These are phyloP conservation scores for Ormia ochracea DNA, from an alignment of 2,888 invertebrate genomes.

Conservation along the genomic window DNA sequence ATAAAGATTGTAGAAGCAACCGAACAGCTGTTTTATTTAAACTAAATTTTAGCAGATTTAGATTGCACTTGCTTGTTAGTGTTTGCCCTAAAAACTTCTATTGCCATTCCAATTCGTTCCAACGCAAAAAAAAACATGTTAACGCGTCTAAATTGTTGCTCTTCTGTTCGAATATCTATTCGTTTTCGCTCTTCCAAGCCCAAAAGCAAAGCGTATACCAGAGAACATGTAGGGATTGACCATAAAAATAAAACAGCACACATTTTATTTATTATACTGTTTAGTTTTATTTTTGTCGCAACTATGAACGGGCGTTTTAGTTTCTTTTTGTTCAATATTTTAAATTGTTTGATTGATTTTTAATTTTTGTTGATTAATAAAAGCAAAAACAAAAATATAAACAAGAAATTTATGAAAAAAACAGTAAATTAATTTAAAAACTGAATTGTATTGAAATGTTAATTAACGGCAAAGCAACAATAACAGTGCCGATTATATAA, in stretches of 20 bases:
- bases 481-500: not conserved
- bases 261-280: constrained; percentile 59
- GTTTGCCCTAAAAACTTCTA: not conserved
- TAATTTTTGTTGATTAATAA: constrained; percentile 12
- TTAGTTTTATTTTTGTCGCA: constrained; percentile 67
- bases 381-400: not conserved
- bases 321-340: constrained; percentile 58
- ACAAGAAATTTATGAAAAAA: constrained; percentile 1
- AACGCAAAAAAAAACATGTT: constrained; percentile 25
- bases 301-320: constrained; percentile 64
- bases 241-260: constrained; percentile 33
- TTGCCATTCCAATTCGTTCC: constrained; percentile 44
- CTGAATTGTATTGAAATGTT: not conserved
- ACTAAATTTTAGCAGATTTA: not conserved
- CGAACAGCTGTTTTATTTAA: not conserved
- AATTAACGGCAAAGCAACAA: not conserved
- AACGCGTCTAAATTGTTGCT: constrained; percentile 24
- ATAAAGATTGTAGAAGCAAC: too few relatives aligned
- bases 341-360: constrained; percentile 47
- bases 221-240: constrained; percentile 20
- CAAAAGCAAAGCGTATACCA: constrained; percentile 2
- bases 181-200: constrained; percentile 35
- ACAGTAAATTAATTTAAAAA: not conserved
- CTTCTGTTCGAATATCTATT: constrained; percentile 61
- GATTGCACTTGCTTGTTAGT: not conserved